phyloP scores from a whole-genome alignment of 2,797 vertebrate species.

The Leptatherina wallacei region DNA sequence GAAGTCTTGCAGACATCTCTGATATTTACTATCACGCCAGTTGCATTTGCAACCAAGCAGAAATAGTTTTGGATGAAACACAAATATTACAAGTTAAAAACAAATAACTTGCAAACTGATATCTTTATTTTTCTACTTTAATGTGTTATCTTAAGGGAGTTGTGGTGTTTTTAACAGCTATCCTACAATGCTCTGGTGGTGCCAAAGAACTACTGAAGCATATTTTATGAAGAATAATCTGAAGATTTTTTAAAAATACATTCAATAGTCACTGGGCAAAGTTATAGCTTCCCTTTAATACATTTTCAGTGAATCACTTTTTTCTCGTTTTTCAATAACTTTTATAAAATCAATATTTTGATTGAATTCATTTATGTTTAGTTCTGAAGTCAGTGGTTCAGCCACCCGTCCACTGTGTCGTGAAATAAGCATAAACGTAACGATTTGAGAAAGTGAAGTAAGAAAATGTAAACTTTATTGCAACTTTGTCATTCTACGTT shows the following conservation, averaged over 20 bases:
- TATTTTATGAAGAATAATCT: not conserved
- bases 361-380: not conserved
- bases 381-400: not conserved
- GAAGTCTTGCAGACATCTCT: not conserved
- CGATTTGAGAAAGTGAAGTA: slow-evolving; percentile 57
- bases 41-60: not conserved
- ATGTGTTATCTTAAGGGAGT: too few species aligned
- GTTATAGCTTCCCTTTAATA: too few species aligned
- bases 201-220: not conserved
- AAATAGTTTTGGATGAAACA: not conserved
- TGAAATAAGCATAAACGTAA: slow-evolving; percentile 13
- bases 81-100: not conserved
- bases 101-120: not conserved
- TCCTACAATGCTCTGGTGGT: not conserved
- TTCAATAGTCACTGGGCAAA: not conserved
- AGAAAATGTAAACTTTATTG: slow-evolving; percentile 90
- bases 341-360: not conserved
- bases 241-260: not conserved
- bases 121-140: not conserved
- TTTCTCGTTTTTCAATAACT: not conserved
- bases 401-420: not conserved
- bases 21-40: not conserved
- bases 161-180: not conserved
- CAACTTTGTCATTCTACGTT: slow-evolving; percentile 77
- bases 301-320: too few species aligned